A percentile compares a stretch with the other conserved stretches of the same genome.
Conservation (phyloP, 1,140 invertebrate species). For the Trigoniulus corallinus region DNA sequence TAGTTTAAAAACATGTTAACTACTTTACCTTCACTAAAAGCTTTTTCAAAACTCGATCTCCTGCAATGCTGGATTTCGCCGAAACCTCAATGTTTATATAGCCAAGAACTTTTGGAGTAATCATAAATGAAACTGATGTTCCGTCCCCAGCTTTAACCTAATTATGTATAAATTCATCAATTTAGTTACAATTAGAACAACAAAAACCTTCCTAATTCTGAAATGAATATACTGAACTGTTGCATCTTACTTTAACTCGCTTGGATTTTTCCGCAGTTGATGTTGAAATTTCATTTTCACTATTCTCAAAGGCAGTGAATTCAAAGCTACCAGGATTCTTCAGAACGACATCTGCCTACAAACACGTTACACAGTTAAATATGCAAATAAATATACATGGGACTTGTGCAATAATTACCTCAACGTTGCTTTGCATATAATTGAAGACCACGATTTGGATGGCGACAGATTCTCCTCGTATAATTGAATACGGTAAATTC, state of each 20-base stretch:
- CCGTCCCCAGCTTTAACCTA: slow-evolving; percentile 45
- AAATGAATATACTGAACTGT: too few relatives aligned
- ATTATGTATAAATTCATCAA: neutral
- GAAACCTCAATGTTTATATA: slow-evolving; percentile 54
- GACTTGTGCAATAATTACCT: slow-evolving; percentile 11
- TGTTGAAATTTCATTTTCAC: slow-evolving; percentile 33
- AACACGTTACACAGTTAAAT: neutral
- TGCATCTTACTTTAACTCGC: slow-evolving; percentile 5
- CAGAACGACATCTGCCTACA: slow-evolving; percentile 54
- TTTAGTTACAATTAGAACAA: neutral
- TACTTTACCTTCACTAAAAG: slow-evolving; percentile 47
- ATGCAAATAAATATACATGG: slow-evolving; percentile 12
- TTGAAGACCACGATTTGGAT: slow-evolving; percentile 86
- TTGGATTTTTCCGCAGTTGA: slow-evolving; percentile 1
- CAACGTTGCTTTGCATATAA: slow-evolving; percentile 59
- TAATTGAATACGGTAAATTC: slow-evolving; percentile 75
- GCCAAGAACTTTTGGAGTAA: slow-evolving; percentile 56
- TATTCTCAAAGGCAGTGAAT: slow-evolving; percentile 54
- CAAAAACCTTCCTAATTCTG: neutral
- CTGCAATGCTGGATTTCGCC: slow-evolving; percentile 42
- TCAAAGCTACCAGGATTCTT: slow-evolving; percentile 48
- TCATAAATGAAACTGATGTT: slow-evolving; percentile 56
- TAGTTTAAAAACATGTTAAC: neutral
- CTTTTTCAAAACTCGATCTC: slow-evolving; percentile 50
- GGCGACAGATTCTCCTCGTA: slow-evolving; percentile 75